phyloP scores from a whole-genome alignment of 2,888 invertebrate genomes.

The Chorisops tibialis region DNA sequence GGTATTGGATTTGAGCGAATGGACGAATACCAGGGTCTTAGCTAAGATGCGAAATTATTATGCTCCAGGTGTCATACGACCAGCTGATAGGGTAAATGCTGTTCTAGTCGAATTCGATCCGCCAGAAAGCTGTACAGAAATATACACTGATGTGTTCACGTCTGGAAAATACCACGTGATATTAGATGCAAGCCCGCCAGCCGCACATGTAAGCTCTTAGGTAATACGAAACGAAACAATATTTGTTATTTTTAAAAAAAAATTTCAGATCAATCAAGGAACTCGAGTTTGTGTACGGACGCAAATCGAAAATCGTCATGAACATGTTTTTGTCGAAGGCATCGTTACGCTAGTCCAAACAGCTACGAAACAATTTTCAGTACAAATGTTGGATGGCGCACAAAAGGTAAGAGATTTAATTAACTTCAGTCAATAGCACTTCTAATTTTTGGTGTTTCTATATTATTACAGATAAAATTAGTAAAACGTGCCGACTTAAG shows the following conservation, averaged over 20 bases:
- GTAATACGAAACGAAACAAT: background rate
- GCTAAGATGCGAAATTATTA: constrained; percentile 80
- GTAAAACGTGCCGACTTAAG: constrained; percentile 89
- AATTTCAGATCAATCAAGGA: constrained; percentile 73
- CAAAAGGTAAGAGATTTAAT: constrained; percentile 27
- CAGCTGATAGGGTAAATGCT: constrained; percentile 62
- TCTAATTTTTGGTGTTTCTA: background rate
- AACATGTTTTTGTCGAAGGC: constrained; percentile 81
- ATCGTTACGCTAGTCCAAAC: constrained; percentile 67
- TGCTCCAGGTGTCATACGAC: constrained; percentile 83
- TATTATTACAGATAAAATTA: constrained; percentile 45
- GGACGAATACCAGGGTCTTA: constrained; percentile 88
- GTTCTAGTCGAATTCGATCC: constrained; percentile 81
- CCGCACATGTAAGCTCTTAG: constrained; percentile 62
- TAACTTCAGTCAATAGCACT: background rate
- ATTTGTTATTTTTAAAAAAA: too few relatives aligned
- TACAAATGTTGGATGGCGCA: constrained; percentile 57
- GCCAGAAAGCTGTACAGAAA: constrained; percentile 64
- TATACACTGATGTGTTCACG: constrained; percentile 75
- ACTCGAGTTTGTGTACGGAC: constrained; percentile 78
- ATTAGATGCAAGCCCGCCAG: constrained; percentile 86
- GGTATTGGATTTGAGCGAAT: constrained; percentile 82
- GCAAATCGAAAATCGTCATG: constrained; percentile 60
- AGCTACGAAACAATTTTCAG: constrained; percentile 66
- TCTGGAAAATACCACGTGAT: constrained; percentile 82